Percentiles rank a stretch among this genome's conserved stretches.
These are phyloP conservation scores for Eulemur albifrons DNA, from an alignment of 2,797 vertebrate species.

Conservation along the genomic window DNA sequence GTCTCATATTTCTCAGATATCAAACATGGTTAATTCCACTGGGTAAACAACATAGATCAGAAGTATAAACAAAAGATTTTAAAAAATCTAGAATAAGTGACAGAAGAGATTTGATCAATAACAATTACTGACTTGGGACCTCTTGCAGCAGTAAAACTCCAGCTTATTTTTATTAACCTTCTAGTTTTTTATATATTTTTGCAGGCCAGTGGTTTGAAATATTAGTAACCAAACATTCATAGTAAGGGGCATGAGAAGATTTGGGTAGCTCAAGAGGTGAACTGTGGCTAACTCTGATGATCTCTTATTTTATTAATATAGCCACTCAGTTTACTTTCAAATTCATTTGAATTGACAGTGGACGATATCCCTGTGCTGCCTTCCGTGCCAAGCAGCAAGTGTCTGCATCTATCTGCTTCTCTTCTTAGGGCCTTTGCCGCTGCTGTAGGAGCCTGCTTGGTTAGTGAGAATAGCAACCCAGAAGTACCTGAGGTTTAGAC, in stretches of 20 bases:
- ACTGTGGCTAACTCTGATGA: not conserved
- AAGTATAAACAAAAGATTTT: not conserved
- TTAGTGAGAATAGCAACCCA: not conserved
- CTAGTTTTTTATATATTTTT: not conserved
- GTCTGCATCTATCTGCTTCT: not conserved
- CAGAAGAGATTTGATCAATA: not conserved
- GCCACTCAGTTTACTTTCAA: not conserved
- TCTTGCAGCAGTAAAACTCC: not conserved
- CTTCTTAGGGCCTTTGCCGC: not conserved
- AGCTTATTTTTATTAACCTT: not conserved
- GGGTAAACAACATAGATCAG: not conserved
- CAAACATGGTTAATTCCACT: not conserved
- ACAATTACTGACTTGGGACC: not conserved
- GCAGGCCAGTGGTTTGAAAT: not conserved
- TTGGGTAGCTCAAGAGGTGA: not conserved
- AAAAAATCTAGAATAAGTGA: not conserved
- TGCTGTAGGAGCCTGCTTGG: not conserved
- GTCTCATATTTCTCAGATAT: not conserved
- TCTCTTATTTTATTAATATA: not conserved
- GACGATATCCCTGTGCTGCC: no score
- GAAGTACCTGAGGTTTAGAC: not conserved
- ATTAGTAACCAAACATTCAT: not conserved
- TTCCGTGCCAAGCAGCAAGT: not conserved
- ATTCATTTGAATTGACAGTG: not conserved
- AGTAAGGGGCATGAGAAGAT: not conserved